phyloP scores from a whole-genome alignment of 2,888 invertebrate genomes.

The Melanotus villosus region DNA sequence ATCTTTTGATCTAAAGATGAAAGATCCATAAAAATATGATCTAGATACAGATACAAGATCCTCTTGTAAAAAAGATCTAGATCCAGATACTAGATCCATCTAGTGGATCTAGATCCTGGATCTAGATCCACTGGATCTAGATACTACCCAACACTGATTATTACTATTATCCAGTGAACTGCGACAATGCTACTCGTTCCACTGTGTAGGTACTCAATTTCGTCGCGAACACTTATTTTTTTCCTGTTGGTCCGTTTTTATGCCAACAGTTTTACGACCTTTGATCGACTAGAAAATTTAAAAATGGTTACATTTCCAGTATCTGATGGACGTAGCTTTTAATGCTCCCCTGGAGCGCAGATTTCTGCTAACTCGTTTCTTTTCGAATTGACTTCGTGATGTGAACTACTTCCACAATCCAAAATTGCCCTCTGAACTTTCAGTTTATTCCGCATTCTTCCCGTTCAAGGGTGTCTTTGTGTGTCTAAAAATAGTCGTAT shows the following conservation, averaged over 20 bases:
- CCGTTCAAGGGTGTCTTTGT: neutral
- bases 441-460: neutral
- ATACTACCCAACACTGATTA: no score
- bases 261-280: constrained; percentile 2
- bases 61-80: no score
- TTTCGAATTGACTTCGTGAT: neutral
- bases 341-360: constrained; percentile 9
- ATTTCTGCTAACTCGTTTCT: constrained; percentile 6
- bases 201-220: constrained; percentile 8
- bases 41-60: no score
- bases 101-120: no score
- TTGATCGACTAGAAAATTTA: constrained; percentile 16
- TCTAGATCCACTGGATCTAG: no score
- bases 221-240: constrained; percentile 1
- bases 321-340: constrained; percentile 11
- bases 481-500: neutral
- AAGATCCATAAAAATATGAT: no score
- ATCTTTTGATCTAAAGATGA: no score
- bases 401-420: neutral
- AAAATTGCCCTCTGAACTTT: neutral
- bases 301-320: constrained; percentile 2
- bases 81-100: no score
- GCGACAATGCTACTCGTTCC: constrained; percentile 6
- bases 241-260: neutral
- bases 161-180: constrained; percentile 29